Conservation (phyloP, 2,113 vertebrate genomes). For the Stegastes partitus region DNA sequence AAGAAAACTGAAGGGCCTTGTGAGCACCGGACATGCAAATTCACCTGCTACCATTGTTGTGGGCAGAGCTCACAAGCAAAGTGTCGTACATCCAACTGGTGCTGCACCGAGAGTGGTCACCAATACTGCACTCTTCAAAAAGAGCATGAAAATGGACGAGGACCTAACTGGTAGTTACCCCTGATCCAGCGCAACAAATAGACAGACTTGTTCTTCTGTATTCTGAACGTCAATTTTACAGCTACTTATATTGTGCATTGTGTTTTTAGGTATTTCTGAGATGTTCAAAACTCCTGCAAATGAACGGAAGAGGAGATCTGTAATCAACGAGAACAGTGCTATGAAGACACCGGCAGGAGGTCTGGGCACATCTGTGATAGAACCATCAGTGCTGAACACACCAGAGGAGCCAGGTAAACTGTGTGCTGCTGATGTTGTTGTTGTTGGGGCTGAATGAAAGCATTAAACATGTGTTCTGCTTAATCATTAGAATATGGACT, state of each 20-base stretch:
- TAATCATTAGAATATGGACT: too few species aligned
- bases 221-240: neutral
- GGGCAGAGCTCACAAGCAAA: slow-evolving; percentile 85
- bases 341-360: slow-evolving; percentile 43
- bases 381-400: slow-evolving; percentile 86
- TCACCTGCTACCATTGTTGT: slow-evolving; percentile 89
- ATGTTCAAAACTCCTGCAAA: slow-evolving; percentile 87
- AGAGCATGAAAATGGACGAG: slow-evolving; percentile 85
- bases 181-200: neutral
- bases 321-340: neutral
- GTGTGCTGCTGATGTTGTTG: neutral
- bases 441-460: neutral
- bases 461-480: neutral
- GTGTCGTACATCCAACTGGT: slow-evolving; percentile 58
- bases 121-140: slow-evolving; percentile 77
- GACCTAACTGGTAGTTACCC: slow-evolving; percentile 86
- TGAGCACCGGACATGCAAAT: slow-evolving; percentile 90
- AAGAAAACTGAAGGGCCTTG: slow-evolving; percentile 69
- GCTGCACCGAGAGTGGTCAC: slow-evolving; percentile 83
- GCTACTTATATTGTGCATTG: neutral
- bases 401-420: slow-evolving; percentile 87
- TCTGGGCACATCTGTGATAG: slow-evolving; percentile 40
- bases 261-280: slow-evolving; percentile 85
- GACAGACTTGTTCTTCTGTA: accelerated
- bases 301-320: slow-evolving; percentile 50